Evolutionary conservation across 1,140 invertebrate genomes (phyloP).

Genomic region (Drosophila hydei): DNA sequence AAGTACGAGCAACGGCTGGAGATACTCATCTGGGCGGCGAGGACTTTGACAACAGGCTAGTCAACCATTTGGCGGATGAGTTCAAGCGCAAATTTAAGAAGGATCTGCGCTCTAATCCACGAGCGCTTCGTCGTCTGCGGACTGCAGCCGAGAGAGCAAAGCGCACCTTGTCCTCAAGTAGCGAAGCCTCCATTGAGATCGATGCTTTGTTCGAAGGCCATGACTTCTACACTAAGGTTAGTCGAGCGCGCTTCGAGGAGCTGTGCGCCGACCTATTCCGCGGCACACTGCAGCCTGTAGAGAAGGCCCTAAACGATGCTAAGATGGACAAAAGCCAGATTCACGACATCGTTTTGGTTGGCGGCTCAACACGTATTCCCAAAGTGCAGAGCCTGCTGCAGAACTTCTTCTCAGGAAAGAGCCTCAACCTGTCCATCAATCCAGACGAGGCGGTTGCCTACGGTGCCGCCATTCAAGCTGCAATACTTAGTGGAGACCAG

Average conservation of each 20-base stretch:
- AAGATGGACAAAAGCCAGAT: conserved; percentile 89
- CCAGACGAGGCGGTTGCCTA: conserved; percentile 91
- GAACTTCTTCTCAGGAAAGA: conserved; percentile 87
- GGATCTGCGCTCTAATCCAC: conserved; percentile 89
- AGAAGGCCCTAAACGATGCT: conserved; percentile 90
- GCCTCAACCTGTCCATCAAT: conserved; percentile 88
- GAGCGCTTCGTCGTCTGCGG: conserved; percentile 90
- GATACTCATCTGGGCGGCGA: conserved; percentile 90
- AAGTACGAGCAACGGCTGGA: conserved; percentile 91
- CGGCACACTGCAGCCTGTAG: conserved; percentile 88
- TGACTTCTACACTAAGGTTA: conserved; percentile 93
- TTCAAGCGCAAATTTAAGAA: conserved; percentile 93
- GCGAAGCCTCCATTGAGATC: conserved; percentile 89
- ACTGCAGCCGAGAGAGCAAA: conserved; percentile 90
- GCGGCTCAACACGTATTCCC: conserved; percentile 87
- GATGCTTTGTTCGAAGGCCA: conserved; percentile 90
- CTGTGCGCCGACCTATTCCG: conserved; percentile 92
- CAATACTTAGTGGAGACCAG: conserved; percentile 88
- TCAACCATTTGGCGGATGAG: conserved; percentile 90
- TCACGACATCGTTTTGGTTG: conserved; percentile 87
- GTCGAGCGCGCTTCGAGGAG: conserved; percentile 93
- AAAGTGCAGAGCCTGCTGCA: conserved; percentile 87
- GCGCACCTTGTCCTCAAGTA: conserved; percentile 87
- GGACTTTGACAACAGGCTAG: conserved; percentile 91
- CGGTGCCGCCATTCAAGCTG: conserved; percentile 90